These are phyloP conservation scores for Heterohyrax brucei DNA, from an alignment of 2,797 vertebrate genomes.

Conservation along the genomic window DNA sequence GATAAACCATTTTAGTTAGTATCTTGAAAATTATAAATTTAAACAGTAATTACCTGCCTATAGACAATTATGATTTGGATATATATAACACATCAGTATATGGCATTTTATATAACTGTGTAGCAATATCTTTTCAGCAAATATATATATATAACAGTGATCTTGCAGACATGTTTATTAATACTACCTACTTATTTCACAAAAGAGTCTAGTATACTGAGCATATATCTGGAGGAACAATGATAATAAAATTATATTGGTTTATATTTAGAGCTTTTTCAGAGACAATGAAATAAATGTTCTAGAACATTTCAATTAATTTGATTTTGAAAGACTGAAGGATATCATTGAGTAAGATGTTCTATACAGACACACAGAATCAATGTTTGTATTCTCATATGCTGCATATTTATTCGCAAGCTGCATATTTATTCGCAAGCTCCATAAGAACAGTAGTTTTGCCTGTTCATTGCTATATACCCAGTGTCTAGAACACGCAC, in stretches of 20 bases:
- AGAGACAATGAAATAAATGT: slow-evolving; percentile 24
- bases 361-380: neutral
- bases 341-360: slow-evolving; percentile 28
- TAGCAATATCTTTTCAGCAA: neutral
- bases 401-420: neutral
- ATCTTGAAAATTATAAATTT: slow-evolving; percentile 46
- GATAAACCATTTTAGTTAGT: slow-evolving; percentile 49
- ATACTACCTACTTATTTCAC: slow-evolving; percentile 9
- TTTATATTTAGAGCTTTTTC: slow-evolving; percentile 19
- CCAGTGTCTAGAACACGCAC: neutral
- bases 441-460: neutral
- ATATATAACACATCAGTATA: slow-evolving; percentile 1
- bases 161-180: slow-evolving; percentile 8
- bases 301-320: slow-evolving; percentile 44
- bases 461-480: neutral
- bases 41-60: slow-evolving; percentile 40
- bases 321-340: slow-evolving; percentile 41
- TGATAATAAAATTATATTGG: neutral
- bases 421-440: slow-evolving; percentile 2
- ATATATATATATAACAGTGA: neutral
- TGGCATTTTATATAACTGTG: slow-evolving; percentile 44
- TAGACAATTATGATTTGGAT: slow-evolving; percentile 34
- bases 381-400: neutral
- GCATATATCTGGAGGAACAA: slow-evolving; percentile 37
- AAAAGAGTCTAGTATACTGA: neutral